Evolutionary conservation across 2,888 invertebrate species (phyloP), one percentile per base, ranked within the genome.

Genomic region (Mesorhabditis belari): DNA sequence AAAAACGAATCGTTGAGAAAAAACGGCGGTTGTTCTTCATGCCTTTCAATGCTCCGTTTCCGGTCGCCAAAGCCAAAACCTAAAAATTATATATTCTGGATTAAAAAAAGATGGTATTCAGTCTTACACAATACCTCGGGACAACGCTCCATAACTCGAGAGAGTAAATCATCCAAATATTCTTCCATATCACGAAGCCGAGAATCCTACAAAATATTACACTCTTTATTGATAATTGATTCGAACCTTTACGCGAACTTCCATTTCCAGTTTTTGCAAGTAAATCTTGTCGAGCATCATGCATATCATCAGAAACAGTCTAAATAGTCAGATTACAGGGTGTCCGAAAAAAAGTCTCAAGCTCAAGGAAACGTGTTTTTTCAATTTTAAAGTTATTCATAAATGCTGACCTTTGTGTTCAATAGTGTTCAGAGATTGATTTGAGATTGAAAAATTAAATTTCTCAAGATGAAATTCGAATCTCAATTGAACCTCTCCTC

Each of bases 211-310:
- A 35, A n/a, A 35, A 35, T n/a, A 35, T 1, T 17, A 35, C 3
- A 9, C 2, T 54, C 21, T 24, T 27, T 55, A 1, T 3, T 27
- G 3, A 23, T 26, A 21, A 29, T 27, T 3, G 19, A 29, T 27
- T 3, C 55, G 52, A 35, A 71, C 71, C 55, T 76, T 77, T 28
- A 70, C 72, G 54, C 68, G 65, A 26, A 74, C 54, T 53, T 77
- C 77, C 55, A 70, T 61, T 44, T 70, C 67, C 50, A 77, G 66
- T 58, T 76, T 77, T n/a, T n/a, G n/a, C n/a, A n/a, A n/a, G 49
- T 73, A 71, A 52, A 77, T 70, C 12, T 73, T 70, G 3, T 70
- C 67, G 25, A 77, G 58, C 49, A 77, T 52, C 58, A 29, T 61
- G 49, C 6, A 67, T 23, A 17, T 57, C 49, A 49, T 27, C 27